These are phyloP conservation scores for Centropyge bicolor DNA, from an alignment of 2,797 vertebrate genomes.

Conservation along the genomic window DNA sequence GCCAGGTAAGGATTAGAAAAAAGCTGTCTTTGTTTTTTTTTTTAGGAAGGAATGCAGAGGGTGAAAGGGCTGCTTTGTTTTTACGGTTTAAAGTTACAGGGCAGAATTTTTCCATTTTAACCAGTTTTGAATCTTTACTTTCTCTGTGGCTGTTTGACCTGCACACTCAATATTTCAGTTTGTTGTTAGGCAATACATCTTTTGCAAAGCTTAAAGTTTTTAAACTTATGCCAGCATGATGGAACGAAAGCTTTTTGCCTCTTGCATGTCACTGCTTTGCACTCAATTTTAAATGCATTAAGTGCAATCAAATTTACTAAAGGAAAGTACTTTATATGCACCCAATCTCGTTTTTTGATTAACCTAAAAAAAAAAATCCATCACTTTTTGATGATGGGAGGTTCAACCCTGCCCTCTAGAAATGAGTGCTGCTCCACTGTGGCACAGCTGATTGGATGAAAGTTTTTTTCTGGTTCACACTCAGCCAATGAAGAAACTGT, in stretches of 20 bases:
- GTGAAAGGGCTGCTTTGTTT: conserved; percentile 56
- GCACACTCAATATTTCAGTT: background rate
- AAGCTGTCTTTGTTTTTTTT: conserved; percentile 45
- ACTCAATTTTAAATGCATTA: conserved; percentile 1
- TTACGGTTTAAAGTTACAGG: conserved; percentile 49
- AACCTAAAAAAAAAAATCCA: background rate
- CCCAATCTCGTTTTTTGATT: background rate
- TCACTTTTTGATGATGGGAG: conserved; percentile 14
- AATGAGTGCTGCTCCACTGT: conserved; percentile 53
- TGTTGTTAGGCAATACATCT: background rate
- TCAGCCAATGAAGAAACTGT: conserved; percentile 58
- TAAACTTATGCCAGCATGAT: conserved; percentile 8
- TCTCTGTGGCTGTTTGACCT: conserved; percentile 17
- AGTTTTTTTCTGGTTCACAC: conserved; percentile 9
- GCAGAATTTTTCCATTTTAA: conserved; percentile 21
- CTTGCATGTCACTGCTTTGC: conserved; percentile 14
- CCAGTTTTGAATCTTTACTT: conserved; percentile 25
- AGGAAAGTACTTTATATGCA: background rate
- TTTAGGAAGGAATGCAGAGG: conserved; percentile 47
- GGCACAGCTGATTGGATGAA: conserved; percentile 62
- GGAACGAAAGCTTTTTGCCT: background rate
- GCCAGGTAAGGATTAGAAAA: conserved; percentile 76
- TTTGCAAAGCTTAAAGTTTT: conserved; percentile 11
- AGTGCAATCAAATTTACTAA: background rate
- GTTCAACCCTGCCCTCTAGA: conserved; percentile 28